phyloP scores from a whole-genome alignment of 2,888 invertebrate species.

The Dryadula phaetusa region DNA sequence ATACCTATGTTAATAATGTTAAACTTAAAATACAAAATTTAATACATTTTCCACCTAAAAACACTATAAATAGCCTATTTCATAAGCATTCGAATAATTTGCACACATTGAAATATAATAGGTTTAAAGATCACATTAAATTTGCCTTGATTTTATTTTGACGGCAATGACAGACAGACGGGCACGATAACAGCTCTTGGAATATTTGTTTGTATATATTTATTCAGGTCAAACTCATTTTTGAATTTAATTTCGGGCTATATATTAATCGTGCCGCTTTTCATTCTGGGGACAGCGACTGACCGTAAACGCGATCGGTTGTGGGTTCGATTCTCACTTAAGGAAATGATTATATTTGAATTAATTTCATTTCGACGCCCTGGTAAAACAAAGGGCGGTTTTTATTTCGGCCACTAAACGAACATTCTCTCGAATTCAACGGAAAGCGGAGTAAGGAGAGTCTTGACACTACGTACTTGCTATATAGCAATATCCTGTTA shows the following conservation, averaged over 20 bases:
- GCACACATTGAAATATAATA: slow-evolving; percentile 3
- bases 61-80: neutral
- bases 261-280: neutral
- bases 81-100: neutral
- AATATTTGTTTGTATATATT: slow-evolving; percentile 14
- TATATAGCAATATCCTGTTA: too few relatives aligned
- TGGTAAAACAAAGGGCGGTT: too few relatives aligned
- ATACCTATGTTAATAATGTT: too few relatives aligned
- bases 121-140: slow-evolving; percentile 26
- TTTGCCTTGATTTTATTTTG: slow-evolving; percentile 28
- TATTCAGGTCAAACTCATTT: neutral
- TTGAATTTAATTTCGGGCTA: neutral
- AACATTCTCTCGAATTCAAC: too few relatives aligned
- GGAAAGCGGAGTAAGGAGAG: too few relatives aligned
- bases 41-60: neutral
- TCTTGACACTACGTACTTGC: too few relatives aligned
- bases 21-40: neutral
- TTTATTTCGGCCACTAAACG: too few relatives aligned
- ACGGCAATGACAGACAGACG: slow-evolving; percentile 33
- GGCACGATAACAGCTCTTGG: slow-evolving; percentile 18
- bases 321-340: too few relatives aligned
- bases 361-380: too few relatives aligned
- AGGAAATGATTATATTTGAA: too few relatives aligned
- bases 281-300: too few relatives aligned
- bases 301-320: too few relatives aligned